Conservation (phyloP, 2,113 vertebrate genomes). For the Oreochromis tanganicae region DNA sequence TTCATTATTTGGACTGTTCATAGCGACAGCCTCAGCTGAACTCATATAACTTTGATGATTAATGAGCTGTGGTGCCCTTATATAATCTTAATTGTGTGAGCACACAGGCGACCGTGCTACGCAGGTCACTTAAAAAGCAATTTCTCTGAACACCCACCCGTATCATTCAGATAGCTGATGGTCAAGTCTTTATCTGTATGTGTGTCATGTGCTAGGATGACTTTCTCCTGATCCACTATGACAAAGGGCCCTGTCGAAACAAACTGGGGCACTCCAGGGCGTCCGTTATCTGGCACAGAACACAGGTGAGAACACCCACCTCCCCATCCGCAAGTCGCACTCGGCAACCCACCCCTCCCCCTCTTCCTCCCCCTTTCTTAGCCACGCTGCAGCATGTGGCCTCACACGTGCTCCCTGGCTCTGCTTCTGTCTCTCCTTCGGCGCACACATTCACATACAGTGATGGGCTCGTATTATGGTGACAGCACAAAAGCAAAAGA, state of each 20-base stretch:
- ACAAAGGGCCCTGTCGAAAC: conserved; percentile 98
- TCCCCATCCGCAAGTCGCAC: background rate
- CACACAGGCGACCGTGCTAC: background rate
- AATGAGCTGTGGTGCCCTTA: background rate
- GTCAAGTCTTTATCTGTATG: background rate
- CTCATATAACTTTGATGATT: background rate
- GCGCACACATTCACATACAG: background rate
- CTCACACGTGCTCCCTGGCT: conserved; percentile 5
- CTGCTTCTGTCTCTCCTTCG: background rate
- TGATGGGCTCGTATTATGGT: background rate
- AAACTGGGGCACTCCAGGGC: conserved; percentile 97
- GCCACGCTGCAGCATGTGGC: conserved; percentile 33
- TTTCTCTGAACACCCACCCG: background rate
- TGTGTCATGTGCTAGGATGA: conserved; percentile 79
- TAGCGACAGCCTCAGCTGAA: background rate
- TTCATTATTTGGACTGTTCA: background rate
- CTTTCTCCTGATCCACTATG: conserved; percentile 97
- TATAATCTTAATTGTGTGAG: conserved; percentile 18
- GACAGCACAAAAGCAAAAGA: conserved; percentile 21
- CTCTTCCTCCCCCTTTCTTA: background rate
- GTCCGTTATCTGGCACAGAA: conserved; percentile 99
- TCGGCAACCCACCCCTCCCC: background rate
- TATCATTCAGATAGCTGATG: conserved; percentile 16
- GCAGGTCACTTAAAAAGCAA: conserved; percentile 27
- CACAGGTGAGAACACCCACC: conserved; percentile 79